Evolutionary conservation across 1,140 invertebrate genomes (phyloP), one percentile per base, ranked within the genome.

Genomic region (Eueides isabella): DNA sequence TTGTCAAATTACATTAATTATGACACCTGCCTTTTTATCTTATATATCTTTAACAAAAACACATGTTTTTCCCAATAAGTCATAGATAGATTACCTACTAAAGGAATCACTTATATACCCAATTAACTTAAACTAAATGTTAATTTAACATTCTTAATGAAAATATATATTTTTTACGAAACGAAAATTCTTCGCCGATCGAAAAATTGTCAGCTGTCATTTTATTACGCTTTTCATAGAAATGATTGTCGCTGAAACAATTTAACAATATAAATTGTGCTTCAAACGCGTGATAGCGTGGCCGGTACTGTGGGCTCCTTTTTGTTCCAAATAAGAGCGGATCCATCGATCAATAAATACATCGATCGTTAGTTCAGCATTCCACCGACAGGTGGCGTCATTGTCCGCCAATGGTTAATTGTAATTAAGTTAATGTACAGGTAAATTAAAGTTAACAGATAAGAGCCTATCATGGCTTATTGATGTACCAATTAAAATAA

Each of bases 381-480:
- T 77, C 83, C 77, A 71, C 66, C 78, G 87, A 85, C 86, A 91
- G 88, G 83, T 90, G 88, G 85, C 87, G 84, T 85, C 86, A 87
- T 91, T 89, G 87, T 90, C 77, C 85, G 64, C 26, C 26, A 68
- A 86, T 38, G 35, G 5, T 4, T 89, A 90, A 90, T 91, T 90
- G 90, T 89, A 88, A 88, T 84, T 86, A 90, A 90, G 89, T 90
- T 90, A 91, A 91, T 90, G 88, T 86, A 83, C 75, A 77, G 77
- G 79, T 85, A 87, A 91, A 90, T 90, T 89, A 89, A 85, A 85
- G 65, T 78, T 82, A 88, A 88, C 85, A 89, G 87, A 90, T 90
- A 91, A 86, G 77, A 72, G 71, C 78, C 78, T 75, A 80, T 78
- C 75, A 69, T 67, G 75, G 80, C 84, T 89, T 89, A 91, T 91